Conservation (phyloP, 2,888 invertebrate genomes). For the Brachylomia viminalis region DNA sequence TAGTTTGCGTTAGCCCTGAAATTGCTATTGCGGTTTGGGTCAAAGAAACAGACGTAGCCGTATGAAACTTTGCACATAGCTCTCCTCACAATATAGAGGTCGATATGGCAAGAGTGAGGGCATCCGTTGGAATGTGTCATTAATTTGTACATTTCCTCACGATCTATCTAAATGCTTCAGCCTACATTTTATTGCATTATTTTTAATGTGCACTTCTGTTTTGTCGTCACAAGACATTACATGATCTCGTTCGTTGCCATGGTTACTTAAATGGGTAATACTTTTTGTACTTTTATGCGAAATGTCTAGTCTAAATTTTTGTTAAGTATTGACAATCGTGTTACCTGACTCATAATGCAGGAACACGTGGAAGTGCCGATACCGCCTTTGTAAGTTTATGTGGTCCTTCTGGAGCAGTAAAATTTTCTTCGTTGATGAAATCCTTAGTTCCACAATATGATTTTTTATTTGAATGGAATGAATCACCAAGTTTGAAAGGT, state of each 20-base stretch:
- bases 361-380: neutral
- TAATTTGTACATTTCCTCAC: constrained; percentile 53
- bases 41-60: too few species aligned
- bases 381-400: neutral
- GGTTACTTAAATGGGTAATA: constrained; percentile 31
- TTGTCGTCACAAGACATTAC: constrained; percentile 21
- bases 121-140: constrained; percentile 55
- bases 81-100: constrained; percentile 17
- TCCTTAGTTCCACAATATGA: neutral
- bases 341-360: neutral
- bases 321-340: constrained; percentile 8
- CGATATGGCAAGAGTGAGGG: constrained; percentile 20
- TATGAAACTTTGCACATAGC: neutral
- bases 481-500: neutral
- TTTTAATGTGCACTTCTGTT: constrained; percentile 20
- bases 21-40: neutral
- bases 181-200: constrained; percentile 43
- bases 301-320: constrained; percentile 15
- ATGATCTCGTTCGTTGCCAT: constrained; percentile 17
- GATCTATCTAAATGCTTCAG: constrained; percentile 29
- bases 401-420: neutral
- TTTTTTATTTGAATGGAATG: too few species aligned
- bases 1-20: neutral
- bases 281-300: constrained; percentile 31
- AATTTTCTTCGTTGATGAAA: neutral